These are phyloP conservation scores for Monarcha castaneiventris DNA, from an alignment of 2,113 vertebrate species.

Conservation along the genomic window DNA sequence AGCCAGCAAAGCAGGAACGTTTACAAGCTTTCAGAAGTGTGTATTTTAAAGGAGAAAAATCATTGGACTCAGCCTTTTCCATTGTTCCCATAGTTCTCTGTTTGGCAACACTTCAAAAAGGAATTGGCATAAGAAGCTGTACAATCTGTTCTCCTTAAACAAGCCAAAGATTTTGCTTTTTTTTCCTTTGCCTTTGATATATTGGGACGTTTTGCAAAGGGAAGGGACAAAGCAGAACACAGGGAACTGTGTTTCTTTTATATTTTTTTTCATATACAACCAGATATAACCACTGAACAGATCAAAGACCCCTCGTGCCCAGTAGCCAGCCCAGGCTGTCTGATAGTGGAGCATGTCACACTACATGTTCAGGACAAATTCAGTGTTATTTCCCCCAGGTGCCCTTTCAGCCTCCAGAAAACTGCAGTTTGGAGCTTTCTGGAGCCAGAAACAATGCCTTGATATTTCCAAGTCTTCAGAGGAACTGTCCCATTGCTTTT, in stretches of 20 bases:
- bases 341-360: fast-evolving
- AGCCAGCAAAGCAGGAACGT: neutral
- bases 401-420: neutral
- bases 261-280: neutral
- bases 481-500: neutral
- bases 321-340: neutral
- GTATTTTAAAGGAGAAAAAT: neutral
- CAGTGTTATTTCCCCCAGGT: neutral
- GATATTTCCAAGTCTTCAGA: neutral
- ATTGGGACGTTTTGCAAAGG: neutral
- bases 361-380: neutral
- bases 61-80: neutral
- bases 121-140: neutral
- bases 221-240: neutral
- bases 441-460: neutral
- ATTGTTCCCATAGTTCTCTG: neutral
- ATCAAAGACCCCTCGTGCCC: neutral
- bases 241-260: neutral
- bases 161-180: neutral
- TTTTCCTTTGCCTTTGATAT: neutral
- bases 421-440: neutral
- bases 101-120: neutral
- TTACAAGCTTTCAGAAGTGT: neutral
- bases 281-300: neutral
- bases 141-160: slow-evolving; percentile 18